Evolutionary conservation across 2,888 invertebrate species (phyloP).

Genomic region (Teinopalpus imperialis): DNA sequence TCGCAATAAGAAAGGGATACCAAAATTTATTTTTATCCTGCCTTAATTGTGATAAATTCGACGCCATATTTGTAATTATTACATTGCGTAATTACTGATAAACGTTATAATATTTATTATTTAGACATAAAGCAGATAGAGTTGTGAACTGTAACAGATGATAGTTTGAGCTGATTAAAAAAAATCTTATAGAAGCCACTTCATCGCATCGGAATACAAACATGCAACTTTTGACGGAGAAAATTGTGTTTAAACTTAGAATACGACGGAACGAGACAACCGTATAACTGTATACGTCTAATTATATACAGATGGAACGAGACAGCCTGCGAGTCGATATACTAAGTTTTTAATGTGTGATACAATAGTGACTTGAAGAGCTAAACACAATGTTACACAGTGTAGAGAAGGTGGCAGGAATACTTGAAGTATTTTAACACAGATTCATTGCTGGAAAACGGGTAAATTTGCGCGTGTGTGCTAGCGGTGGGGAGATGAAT

Average conservation of each 20-base stretch:
- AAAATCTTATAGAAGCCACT: constrained; percentile 3
- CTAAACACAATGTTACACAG: constrained; percentile 6
- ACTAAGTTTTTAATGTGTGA: constrained; percentile 25
- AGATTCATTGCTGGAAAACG: constrained; percentile 14
- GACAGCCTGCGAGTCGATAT: constrained; percentile 19
- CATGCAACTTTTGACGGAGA: constrained; percentile 25
- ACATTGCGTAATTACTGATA: no score
- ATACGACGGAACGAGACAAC: constrained; percentile 11
- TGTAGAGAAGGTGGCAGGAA: not conserved
- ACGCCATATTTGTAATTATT: not conserved
- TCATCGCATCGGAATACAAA: constrained; percentile 17
- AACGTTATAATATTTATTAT: no score
- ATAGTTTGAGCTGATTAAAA: constrained; percentile 3
- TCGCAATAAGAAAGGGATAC: constrained; percentile 32
- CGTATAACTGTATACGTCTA: not conserved
- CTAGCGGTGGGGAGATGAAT: constrained; percentile 2
- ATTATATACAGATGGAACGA: constrained; percentile 11
- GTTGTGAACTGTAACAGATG: no score
- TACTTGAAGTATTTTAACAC: constrained; percentile 2
- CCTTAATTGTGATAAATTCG: constrained; percentile 1
- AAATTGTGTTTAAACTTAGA: constrained; percentile 24
- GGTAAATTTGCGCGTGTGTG: constrained; percentile 2
- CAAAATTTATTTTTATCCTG: constrained; percentile 27
- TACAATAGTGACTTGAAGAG: constrained; percentile 13
- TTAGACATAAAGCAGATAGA: not conserved